phyloP scores from a whole-genome alignment of 2,888 invertebrate genomes.

The Hypolimnas misippus region DNA sequence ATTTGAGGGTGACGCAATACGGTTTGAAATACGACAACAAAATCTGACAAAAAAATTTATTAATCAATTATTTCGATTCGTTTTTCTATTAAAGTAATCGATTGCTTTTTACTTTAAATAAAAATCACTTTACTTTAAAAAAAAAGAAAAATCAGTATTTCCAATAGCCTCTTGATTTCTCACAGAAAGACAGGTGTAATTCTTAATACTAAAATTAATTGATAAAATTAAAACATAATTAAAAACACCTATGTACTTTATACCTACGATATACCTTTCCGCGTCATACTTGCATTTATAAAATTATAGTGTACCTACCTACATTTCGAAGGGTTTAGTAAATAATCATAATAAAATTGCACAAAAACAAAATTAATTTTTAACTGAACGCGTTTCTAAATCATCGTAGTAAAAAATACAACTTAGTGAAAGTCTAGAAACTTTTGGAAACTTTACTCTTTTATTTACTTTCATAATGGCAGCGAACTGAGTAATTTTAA shows the following conservation, averaged over 20 bases:
- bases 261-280: not conserved
- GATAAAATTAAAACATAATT: not conserved
- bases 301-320: not conserved
- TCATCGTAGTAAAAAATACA: not conserved
- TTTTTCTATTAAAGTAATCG: not conserved
- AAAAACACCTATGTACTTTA: not conserved
- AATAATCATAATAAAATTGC: slow-evolving; percentile 14
- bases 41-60: slow-evolving; percentile 40
- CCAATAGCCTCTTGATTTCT: not conserved
- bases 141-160: not conserved
- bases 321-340: not conserved
- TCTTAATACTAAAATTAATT: not conserved
- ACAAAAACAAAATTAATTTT: slow-evolving; percentile 11
- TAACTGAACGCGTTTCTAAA: not conserved
- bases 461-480: slow-evolving; percentile 23
- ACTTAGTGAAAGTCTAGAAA: slow-evolving; percentile 6
- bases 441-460: slow-evolving; percentile 30
- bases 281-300: not conserved
- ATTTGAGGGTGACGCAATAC: slow-evolving; percentile 54
- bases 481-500: slow-evolving; percentile 40
- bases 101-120: slow-evolving; percentile 4
- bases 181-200: not conserved
- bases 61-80: not conserved
- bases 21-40: slow-evolving; percentile 27
- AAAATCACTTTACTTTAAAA: slow-evolving; percentile 8